Evolutionary conservation across 2,113 vertebrate genomes (phyloP).

Genomic region (Brachirus orientalis): DNA sequence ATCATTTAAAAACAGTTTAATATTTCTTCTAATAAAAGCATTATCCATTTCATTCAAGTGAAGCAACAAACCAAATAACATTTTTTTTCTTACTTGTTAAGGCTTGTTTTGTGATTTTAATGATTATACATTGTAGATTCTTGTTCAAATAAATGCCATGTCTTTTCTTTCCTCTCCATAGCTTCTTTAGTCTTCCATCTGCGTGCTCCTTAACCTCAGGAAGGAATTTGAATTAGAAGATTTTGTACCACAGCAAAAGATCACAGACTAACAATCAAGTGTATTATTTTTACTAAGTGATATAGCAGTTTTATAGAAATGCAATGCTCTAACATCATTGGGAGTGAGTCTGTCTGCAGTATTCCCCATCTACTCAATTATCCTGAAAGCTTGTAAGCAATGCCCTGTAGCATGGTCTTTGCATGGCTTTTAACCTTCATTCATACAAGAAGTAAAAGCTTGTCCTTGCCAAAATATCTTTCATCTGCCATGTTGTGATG

Average conservation of each 20-base stretch:
- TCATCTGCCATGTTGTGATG: slow-evolving; percentile 38
- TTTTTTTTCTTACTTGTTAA: slow-evolving; percentile 11
- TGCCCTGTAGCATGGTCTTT: slow-evolving; percentile 63
- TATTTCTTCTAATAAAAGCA: slow-evolving; percentile 1
- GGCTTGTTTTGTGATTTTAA: no score
- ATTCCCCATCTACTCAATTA: slow-evolving; percentile 54
- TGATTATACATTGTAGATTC: no score
- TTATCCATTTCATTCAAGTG: neutral
- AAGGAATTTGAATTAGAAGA: slow-evolving; percentile 90
- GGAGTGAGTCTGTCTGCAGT: slow-evolving; percentile 42
- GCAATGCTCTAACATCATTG: slow-evolving; percentile 29
- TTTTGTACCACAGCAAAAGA: slow-evolving; percentile 70
- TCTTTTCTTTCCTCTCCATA: slow-evolving; percentile 82
- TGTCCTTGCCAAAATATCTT: slow-evolving; percentile 49
- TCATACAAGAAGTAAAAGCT: slow-evolving; percentile 27
- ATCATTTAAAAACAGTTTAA: neutral
- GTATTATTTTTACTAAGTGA: slow-evolving; percentile 66
- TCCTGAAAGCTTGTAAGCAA: slow-evolving; percentile 40
- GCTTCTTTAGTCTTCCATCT: slow-evolving; percentile 90
- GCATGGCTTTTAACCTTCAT: slow-evolving; percentile 64
- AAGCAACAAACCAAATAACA: slow-evolving; percentile 24
- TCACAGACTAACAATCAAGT: slow-evolving; percentile 62
- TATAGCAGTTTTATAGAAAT: slow-evolving; percentile 61
- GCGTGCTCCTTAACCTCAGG: slow-evolving; percentile 87
- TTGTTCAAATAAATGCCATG: slow-evolving; percentile 64